These are phyloP conservation scores for Cynaeus angustus DNA, from an alignment of 2,888 invertebrate genomes.

Conservation along the genomic window DNA sequence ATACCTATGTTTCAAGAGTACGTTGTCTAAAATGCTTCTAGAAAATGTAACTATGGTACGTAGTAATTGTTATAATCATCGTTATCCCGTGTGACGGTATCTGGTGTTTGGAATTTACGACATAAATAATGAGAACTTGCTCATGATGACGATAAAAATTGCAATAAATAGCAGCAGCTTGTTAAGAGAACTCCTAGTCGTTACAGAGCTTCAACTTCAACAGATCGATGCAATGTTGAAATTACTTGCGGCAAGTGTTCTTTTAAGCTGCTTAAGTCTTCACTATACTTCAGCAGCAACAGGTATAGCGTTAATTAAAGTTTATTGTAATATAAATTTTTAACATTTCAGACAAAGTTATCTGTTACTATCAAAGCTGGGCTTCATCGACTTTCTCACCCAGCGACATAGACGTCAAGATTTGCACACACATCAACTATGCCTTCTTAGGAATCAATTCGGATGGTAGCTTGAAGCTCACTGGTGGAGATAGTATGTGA, in stretches of 20 bases:
- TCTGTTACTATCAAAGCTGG: constrained; percentile 31
- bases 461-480: constrained; percentile 70
- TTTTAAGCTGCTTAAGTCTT: background rate
- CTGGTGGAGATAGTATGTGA: background rate
- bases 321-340: background rate
- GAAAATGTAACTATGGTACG: no score
- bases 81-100: no score
- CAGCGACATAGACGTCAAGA: constrained; percentile 18
- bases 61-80: no score
- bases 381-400: constrained; percentile 1
- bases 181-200: background rate
- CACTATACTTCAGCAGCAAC: constrained; percentile 12
- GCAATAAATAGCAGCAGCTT: background rate
- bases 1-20: no score
- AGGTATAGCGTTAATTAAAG: background rate
- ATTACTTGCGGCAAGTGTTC: background rate
- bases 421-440: constrained; percentile 84
- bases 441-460: constrained; percentile 79
- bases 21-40: no score
- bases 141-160: constrained; percentile 5
- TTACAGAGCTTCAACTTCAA: background rate
- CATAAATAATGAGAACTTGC: background rate
- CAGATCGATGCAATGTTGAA: constrained; percentile 5
- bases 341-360: constrained; percentile 15
- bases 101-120: background rate